Conservation (phyloP, 1,140 invertebrate species). For the Bombus superbus region DNA sequence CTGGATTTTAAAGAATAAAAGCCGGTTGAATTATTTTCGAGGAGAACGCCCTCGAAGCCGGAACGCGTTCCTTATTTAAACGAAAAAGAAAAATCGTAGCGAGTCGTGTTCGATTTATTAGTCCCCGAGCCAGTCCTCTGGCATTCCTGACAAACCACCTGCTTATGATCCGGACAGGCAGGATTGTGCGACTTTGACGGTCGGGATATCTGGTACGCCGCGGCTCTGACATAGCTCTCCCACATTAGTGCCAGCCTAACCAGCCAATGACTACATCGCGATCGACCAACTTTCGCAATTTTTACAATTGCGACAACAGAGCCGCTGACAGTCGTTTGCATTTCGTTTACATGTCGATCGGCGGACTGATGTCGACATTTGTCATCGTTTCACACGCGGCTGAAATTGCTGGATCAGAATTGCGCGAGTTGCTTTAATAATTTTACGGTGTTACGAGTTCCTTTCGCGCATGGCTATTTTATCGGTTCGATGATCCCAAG, state of each 20-base stretch:
- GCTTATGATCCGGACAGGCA: slow-evolving; percentile 51
- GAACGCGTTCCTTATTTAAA: slow-evolving; percentile 17
- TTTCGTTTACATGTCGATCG: slow-evolving; percentile 42
- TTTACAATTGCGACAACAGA: slow-evolving; percentile 32
- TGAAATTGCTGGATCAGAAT: not conserved
- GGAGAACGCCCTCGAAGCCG: slow-evolving; percentile 28
- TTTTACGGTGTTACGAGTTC: no score
- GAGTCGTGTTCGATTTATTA: slow-evolving; percentile 32
- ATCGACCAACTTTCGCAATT: slow-evolving; percentile 35
- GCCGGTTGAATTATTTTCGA: not conserved
- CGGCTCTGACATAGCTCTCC: slow-evolving; percentile 59
- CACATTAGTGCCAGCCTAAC: slow-evolving; percentile 51
- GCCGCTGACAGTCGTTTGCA: slow-evolving; percentile 3
- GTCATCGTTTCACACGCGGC: slow-evolving; percentile 1
- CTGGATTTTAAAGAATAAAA: not conserved
- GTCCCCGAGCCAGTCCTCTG: not conserved
- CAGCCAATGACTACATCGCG: not conserved
- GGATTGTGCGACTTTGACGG: slow-evolving; percentile 55
- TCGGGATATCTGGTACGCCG: slow-evolving; percentile 57
- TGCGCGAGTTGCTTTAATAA: no score
- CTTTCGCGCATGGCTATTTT: no score
- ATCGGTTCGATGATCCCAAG: not conserved
- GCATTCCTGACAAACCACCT: slow-evolving; percentile 36
- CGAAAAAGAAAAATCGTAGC: not conserved
- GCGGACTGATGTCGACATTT: not conserved